A percentile compares a stretch with the other conserved stretches of the same genome.
phyloP scores from a whole-genome alignment of 2,888 invertebrate genomes.

The Axea sp. region DNA sequence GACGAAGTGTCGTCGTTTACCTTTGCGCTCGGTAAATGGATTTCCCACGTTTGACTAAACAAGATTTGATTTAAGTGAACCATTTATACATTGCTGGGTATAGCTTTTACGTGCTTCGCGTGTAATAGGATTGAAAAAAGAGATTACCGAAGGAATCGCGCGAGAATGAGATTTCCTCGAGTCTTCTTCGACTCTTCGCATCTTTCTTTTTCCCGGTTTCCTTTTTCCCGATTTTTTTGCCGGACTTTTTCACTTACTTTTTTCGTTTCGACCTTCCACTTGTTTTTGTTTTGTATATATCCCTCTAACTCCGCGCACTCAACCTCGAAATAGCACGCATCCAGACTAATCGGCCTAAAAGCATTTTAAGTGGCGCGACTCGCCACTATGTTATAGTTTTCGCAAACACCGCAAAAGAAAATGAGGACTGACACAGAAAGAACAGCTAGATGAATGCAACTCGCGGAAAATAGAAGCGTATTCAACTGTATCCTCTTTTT shows the following conservation, averaged over 20 bases:
- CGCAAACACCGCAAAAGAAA: slow-evolving; percentile 48
- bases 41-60: slow-evolving; percentile 54
- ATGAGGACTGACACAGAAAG: slow-evolving; percentile 51
- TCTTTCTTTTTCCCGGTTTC: slow-evolving; percentile 3
- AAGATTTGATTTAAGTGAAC: slow-evolving; percentile 57
- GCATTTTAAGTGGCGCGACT: slow-evolving; percentile 70
- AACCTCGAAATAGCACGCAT: slow-evolving; percentile 62
- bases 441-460: slow-evolving; percentile 31
- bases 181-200: slow-evolving; percentile 42
- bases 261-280: slow-evolving; percentile 3
- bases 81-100: slow-evolving; percentile 47
- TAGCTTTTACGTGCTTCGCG: slow-evolving; percentile 53
- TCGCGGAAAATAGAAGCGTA: slow-evolving; percentile 17
- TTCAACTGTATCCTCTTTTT: slow-evolving; percentile 4
- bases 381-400: slow-evolving; percentile 43
- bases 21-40: slow-evolving; percentile 49
- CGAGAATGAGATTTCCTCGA: slow-evolving; percentile 53
- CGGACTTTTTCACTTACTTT: slow-evolving; percentile 3
- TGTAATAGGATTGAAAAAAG: slow-evolving; percentile 58
- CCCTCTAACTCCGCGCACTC: slow-evolving; percentile 22
- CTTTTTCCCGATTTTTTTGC: slow-evolving; percentile 1
- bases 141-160: slow-evolving; percentile 54
- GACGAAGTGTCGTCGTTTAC: slow-evolving; percentile 47
- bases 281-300: slow-evolving; percentile 23
- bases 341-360: slow-evolving; percentile 76